These are phyloP conservation scores for Ctenosaura bakeri DNA, from an alignment of 2,797 vertebrate species.

Conservation along the genomic window DNA sequence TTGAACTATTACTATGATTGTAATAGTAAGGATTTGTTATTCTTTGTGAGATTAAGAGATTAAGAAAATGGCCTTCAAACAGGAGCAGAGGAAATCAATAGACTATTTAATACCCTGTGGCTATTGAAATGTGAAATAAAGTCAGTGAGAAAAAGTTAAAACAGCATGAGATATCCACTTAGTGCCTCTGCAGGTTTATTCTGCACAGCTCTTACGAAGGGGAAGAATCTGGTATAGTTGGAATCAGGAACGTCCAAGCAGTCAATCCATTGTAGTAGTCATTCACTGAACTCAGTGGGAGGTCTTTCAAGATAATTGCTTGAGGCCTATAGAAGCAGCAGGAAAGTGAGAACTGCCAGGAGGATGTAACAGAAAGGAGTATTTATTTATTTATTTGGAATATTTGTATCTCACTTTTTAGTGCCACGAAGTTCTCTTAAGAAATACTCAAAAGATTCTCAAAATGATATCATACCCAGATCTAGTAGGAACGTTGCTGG, in stretches of 20 bases:
- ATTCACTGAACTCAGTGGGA: neutral
- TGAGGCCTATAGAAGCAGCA: neutral
- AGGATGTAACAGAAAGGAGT: neutral
- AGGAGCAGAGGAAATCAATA: slow-evolving; percentile 34
- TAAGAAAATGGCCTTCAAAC: slow-evolving; percentile 9
- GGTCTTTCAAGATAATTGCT: slow-evolving; percentile 11
- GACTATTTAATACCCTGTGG: neutral
- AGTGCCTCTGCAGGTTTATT: neutral
- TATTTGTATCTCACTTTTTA: neutral
- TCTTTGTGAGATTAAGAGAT: slow-evolving; percentile 20
- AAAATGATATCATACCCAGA: neutral
- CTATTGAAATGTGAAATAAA: slow-evolving; percentile 3
- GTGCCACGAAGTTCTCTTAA: neutral
- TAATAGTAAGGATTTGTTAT: slow-evolving; percentile 23
- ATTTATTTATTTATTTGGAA: neutral
- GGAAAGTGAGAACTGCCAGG: accelerated
- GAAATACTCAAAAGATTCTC: neutral
- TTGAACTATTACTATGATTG: neutral
- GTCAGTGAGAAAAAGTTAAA: neutral
- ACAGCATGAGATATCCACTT: accelerated
- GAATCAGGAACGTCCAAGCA: neutral
- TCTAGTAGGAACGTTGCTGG: neutral
- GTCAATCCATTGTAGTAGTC: slow-evolving; percentile 5
- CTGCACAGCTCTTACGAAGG: slow-evolving; percentile 17
- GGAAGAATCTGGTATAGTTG: neutral